Base-by-base conservation (phyloP, 2,888 invertebrate species). In the Plebejus argus region DNA sequence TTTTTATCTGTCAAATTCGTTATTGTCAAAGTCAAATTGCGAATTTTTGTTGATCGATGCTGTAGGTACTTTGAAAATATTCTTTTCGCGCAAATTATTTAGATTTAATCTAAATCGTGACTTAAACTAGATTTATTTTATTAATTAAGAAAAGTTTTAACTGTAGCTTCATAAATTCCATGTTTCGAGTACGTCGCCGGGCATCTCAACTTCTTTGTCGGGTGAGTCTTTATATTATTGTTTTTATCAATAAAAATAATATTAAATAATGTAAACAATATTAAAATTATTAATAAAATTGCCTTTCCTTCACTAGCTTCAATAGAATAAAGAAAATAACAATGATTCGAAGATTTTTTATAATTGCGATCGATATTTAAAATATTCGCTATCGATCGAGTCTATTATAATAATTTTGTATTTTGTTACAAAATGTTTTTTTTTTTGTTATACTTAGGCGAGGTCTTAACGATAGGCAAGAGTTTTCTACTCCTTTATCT, bases 21-120 rank as follows among this genome's bases (percentile, higher is more conserved):
- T n/a, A n/a, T n/a, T n/a, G n/a, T n/a, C n/a, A n/a, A n/a, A n/a
- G 56, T 56, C 56, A 58, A 20, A 61, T 61, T 61, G 61, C 20
- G 12, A 3, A 10, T 61, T 61, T 20, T 20, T 20, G 61, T 61
- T 23, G 61, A 61, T 61, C 20, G 61, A 20, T 61, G 23, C 1
- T 61, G 61, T 20, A 28, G 28, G 1, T 28, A 20, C 12, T 12
- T 61, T 12, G 10, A 61, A 23, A 61, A 12, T 23, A 23, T 61
- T 61, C 3, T 61, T 61, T 61, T 61, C 61, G 23, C 12, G 20
- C 23, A 61, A 61, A 23, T 10, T 4, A 20, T 12, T 61, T 1
- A 10, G 1, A 61, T 10, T 8, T 61, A 10, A 3, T 61, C 12
- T 12, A 23, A 61, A 23, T 61, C 12, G 61, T 61, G 61, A 61